A percentile compares a stretch with the other conserved stretches of the same genome.
Conservation (phyloP, 2,797 vertebrate species). For the Sylvilagus floridanus region DNA sequence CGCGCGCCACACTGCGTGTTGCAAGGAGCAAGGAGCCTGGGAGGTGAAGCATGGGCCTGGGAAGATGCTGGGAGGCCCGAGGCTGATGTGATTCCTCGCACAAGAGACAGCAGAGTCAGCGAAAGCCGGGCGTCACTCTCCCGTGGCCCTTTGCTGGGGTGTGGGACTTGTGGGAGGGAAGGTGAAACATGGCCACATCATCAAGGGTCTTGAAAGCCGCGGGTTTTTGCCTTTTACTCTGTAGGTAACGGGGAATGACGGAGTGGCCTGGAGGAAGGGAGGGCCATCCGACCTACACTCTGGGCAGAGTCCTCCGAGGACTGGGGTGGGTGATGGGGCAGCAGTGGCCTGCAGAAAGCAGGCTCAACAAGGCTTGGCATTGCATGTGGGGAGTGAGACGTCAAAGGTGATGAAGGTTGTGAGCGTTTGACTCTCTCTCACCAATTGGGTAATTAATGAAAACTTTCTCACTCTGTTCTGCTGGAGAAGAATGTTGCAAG, state of each 20-base stretch:
- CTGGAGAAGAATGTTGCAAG: not conserved
- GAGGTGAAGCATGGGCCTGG: not conserved
- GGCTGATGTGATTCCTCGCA: not conserved
- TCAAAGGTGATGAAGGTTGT: constrained; percentile 17
- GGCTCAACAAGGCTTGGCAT: not conserved
- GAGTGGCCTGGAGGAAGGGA: not conserved
- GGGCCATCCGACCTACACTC: not conserved
- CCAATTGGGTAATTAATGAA: not conserved
- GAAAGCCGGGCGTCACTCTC: not conserved
- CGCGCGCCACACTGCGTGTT: rapidly evolving
- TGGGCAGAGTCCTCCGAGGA: not conserved
- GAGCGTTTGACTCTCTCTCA: not conserved
- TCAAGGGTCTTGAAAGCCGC: not conserved
- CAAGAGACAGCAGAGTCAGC: too few relatives aligned
- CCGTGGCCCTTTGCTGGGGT: rapidly evolving
- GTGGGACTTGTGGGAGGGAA: not conserved
- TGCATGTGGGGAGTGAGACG: not conserved
- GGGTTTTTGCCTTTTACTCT: not conserved
- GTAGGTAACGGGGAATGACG: not conserved
- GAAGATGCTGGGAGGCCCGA: not conserved
- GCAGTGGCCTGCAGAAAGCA: not conserved
- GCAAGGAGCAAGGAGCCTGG: not conserved
- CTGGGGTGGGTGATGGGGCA: not conserved
- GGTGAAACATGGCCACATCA: not conserved
- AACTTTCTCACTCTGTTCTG: not conserved